Conservation (phyloP, 2,888 invertebrate genomes). For the Lithosia quadra region DNA sequence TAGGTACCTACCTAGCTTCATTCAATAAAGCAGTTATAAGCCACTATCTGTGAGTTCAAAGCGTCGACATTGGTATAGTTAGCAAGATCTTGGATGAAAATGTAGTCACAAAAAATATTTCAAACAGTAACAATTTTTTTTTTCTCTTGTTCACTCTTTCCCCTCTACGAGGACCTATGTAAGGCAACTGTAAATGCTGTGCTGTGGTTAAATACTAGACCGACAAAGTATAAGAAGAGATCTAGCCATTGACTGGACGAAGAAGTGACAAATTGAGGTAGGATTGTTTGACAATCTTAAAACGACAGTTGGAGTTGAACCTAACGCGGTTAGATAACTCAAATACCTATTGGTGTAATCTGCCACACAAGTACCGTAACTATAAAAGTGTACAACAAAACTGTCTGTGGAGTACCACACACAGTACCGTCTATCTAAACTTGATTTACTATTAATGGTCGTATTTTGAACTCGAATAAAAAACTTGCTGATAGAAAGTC, state of each 20-base stretch:
- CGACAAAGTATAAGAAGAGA: no score
- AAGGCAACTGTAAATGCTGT: no score
- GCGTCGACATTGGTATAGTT: neutral
- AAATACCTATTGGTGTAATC: conserved; percentile 58
- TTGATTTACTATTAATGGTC: conserved; percentile 17
- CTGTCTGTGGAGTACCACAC: conserved; percentile 28
- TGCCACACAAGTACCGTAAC: conserved; percentile 58
- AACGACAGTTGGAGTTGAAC: conserved; percentile 26
- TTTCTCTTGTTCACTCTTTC: no score
- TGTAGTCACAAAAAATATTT: neutral
- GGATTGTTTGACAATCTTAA: conserved; percentile 40
- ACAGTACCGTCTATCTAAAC: no score
- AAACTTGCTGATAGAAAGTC: conserved; percentile 26
- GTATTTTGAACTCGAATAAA: conserved; percentile 26
- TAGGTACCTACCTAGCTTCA: neutral
- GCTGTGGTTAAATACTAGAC: no score
- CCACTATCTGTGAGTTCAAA: neutral
- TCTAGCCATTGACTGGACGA: no score
- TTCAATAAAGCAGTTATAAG: neutral
- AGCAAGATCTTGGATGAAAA: neutral
- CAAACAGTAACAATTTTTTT: neutral
- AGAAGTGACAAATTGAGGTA: neutral
- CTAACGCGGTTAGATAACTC: conserved; percentile 56
- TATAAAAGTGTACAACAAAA: conserved; percentile 29
- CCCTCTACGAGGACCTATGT: no score